Percentiles rank a stretch among this genome's conserved stretches.
Evolutionary conservation across 2,888 invertebrate genomes (phyloP).

Genomic region (Drosophila anomelani): DNA sequence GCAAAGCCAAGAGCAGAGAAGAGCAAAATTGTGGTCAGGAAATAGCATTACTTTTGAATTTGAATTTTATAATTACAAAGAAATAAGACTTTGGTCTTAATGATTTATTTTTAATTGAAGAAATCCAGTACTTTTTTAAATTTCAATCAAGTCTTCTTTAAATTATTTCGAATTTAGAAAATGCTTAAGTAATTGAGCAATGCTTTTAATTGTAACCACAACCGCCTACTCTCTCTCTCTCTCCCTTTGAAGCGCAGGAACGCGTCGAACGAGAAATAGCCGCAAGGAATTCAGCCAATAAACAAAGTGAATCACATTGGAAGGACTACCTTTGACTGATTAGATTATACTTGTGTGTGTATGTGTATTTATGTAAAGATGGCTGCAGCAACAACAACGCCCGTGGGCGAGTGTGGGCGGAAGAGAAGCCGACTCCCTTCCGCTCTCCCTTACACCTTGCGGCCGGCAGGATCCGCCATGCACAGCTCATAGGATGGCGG

Average conservation of each 20-base stretch:
- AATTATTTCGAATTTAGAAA: not conserved
- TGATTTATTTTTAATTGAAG: too few species aligned
- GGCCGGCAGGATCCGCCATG: constrained; percentile 24
- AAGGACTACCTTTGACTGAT: constrained; percentile 37
- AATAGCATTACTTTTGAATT: not conserved
- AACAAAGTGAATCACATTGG: constrained; percentile 7
- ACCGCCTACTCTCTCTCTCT: constrained; percentile 7
- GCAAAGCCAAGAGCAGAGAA: constrained; percentile 16
- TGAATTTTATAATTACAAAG: too few species aligned
- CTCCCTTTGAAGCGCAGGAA: constrained; percentile 17
- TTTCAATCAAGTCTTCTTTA: not conserved
- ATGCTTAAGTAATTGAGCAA: not conserved
- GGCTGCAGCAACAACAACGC: constrained; percentile 23
- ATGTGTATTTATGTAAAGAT: constrained; percentile 2
- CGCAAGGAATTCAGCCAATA: constrained; percentile 19
- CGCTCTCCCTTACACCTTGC: constrained; percentile 26
- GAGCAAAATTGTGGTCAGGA: not conserved
- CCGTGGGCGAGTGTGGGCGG: constrained; percentile 8
- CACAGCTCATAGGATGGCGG: constrained; percentile 29
- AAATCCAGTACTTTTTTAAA: not conserved
- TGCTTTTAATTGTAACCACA: constrained; percentile 6
- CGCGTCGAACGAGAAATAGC: constrained; percentile 17
- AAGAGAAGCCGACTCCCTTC: not conserved
- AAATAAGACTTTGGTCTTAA: too few species aligned
- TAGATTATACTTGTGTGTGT: constrained; percentile 12